phyloP scores from a whole-genome alignment of 2,888 invertebrate genomes.

The Horisme vitalbata region DNA sequence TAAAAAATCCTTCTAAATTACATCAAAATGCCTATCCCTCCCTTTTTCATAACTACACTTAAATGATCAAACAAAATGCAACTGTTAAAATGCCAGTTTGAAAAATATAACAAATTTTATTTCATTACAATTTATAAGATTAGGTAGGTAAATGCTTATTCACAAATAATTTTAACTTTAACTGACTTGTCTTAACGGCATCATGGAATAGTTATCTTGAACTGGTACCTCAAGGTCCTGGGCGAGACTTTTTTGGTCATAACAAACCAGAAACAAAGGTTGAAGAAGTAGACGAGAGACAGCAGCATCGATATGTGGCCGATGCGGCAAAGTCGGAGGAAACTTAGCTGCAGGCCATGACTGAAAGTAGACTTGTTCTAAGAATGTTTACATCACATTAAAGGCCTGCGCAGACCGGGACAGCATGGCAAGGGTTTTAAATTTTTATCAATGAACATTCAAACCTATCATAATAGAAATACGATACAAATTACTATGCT shows the following conservation, averaged over 20 bases:
- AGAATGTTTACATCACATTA: too few species aligned
- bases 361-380: slow-evolving; percentile 48
- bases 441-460: too few species aligned
- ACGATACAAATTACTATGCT: too few species aligned
- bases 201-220: slow-evolving; percentile 55
- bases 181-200: slow-evolving; percentile 7
- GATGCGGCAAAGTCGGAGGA: slow-evolving; percentile 65
- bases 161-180: slow-evolving; percentile 24
- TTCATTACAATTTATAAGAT: slow-evolving; percentile 35
- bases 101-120: slow-evolving; percentile 33
- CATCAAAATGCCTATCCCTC: too few species aligned
- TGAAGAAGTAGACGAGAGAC: slow-evolving; percentile 70
- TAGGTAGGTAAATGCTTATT: slow-evolving; percentile 13
- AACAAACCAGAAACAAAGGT: slow-evolving; percentile 70
- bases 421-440: too few species aligned
- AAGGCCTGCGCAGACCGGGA: too few species aligned
- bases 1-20: too few species aligned
- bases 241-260: slow-evolving; percentile 65
- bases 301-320: slow-evolving; percentile 74
- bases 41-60: too few species aligned
- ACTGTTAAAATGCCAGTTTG: slow-evolving; percentile 19
- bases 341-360: slow-evolving; percentile 64
- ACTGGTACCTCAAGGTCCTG: slow-evolving; percentile 57
- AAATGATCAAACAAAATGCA: too few species aligned
- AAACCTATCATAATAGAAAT: too few species aligned